These are phyloP conservation scores for Anthopleura sola DNA, from an alignment of 64 coral and sea anemone genomes.

Conservation along the genomic window DNA sequence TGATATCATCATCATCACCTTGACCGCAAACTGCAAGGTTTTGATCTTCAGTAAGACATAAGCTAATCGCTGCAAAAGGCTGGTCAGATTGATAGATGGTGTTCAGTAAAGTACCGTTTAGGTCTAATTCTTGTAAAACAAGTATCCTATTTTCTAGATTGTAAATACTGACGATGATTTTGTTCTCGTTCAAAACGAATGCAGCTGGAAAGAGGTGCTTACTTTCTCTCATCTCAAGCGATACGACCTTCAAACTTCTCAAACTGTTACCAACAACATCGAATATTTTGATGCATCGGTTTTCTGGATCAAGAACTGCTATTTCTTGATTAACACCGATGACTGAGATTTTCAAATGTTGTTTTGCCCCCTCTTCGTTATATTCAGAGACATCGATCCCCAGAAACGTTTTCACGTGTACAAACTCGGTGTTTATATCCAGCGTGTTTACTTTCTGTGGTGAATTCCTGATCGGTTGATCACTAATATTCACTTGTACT, in stretches of 20 bases:
- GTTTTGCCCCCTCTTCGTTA: no score
- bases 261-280: slow-evolving; percentile 49
- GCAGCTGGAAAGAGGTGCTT: slow-evolving; percentile 52
- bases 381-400: background rate
- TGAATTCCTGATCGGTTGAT: background rate
- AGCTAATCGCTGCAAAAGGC: background rate
- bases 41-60: background rate
- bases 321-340: slow-evolving; percentile 55
- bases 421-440: background rate
- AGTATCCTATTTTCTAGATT: slow-evolving; percentile 4
- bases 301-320: background rate
- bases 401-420: background rate
- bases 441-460: background rate
- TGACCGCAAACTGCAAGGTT: background rate
- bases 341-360: slow-evolving; percentile 60
- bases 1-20: no score
- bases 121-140: no score
- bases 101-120: no score
- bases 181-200: slow-evolving; percentile 44
- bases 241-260: slow-evolving; percentile 59
- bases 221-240: slow-evolving; percentile 8
- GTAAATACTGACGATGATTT: slow-evolving; percentile 33
- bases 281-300: slow-evolving; percentile 43
- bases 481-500: background rate
- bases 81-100: background rate